Conservation (phyloP, 2,113 vertebrate genomes). For the Ahaetulla prasina region DNA sequence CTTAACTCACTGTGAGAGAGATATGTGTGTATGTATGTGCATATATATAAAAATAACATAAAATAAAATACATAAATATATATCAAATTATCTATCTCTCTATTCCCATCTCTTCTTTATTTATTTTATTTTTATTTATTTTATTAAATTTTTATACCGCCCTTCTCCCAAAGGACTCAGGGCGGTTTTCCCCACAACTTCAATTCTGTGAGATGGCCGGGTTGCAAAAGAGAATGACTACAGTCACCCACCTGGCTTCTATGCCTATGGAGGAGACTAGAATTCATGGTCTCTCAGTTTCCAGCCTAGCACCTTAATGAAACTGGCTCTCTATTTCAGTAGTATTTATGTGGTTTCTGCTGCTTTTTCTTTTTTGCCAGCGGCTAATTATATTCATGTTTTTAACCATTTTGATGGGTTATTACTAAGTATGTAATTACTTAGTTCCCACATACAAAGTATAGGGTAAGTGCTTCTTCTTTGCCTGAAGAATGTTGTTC, state of each 20-base stretch:
- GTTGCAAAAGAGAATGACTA: background rate
- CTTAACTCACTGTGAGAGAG: background rate
- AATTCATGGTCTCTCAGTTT: background rate
- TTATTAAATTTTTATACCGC: too few relatives aligned
- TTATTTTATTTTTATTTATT: too few relatives aligned
- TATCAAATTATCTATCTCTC: too few relatives aligned
- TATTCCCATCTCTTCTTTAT: background rate
- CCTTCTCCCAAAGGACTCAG: too few relatives aligned
- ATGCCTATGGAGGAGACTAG: background rate
- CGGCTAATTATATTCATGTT: background rate
- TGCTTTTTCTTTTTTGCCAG: background rate
- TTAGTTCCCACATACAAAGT: background rate
- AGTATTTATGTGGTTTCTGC: background rate
- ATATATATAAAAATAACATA: too few relatives aligned
- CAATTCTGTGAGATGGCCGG: background rate
- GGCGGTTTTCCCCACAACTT: background rate
- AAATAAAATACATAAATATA: too few relatives aligned
- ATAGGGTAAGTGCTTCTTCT: background rate
- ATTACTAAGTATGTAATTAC: background rate
- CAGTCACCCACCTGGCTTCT: background rate
- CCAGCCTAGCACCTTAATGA: background rate
- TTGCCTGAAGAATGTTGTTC: background rate
- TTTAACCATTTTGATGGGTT: background rate
- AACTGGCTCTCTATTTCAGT: background rate
- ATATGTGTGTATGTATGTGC: too few relatives aligned